These are phyloP conservation scores for Aldrovandia affinis DNA, from an alignment of 2,797 vertebrate genomes.

Conservation along the genomic window DNA sequence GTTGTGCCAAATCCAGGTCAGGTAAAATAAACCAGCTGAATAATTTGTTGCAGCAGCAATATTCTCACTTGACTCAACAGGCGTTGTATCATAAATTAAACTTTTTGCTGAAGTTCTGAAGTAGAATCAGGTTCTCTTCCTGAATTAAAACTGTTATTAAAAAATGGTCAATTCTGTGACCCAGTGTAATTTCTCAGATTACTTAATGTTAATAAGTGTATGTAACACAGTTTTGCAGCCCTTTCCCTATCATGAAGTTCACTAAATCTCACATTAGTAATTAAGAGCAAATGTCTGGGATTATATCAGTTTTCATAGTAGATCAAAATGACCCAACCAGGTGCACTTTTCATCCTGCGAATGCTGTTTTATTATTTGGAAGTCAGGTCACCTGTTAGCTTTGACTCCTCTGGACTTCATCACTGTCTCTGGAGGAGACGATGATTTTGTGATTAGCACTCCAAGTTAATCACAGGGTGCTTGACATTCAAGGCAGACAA, in stretches of 20 bases:
- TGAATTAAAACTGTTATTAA: not conserved
- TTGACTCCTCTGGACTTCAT: conserved; percentile 37
- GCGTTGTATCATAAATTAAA: not conserved
- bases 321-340: conserved; percentile 33
- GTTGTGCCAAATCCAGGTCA: no score
- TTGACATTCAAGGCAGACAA: conserved; percentile 43
- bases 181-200: not conserved
- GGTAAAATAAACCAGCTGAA: no score
- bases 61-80: no score
- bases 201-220: not conserved
- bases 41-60: no score
- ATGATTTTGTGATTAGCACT: conserved; percentile 45
- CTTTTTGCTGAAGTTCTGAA: not conserved
- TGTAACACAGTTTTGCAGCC: not conserved
- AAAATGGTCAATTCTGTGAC: not conserved
- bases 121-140: not conserved
- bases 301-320: not conserved
- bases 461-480: conserved; percentile 29
- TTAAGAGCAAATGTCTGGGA: no score
- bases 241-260: no score
- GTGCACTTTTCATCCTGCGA: conserved; percentile 1
- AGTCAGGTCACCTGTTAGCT: conserved; percentile 15
- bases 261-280: no score
- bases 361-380: conserved; percentile 1
- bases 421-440: conserved; percentile 39